Base-by-base conservation (phyloP, 1,140 invertebrate genomes). In the Chionoecetes opilio region DNA sequence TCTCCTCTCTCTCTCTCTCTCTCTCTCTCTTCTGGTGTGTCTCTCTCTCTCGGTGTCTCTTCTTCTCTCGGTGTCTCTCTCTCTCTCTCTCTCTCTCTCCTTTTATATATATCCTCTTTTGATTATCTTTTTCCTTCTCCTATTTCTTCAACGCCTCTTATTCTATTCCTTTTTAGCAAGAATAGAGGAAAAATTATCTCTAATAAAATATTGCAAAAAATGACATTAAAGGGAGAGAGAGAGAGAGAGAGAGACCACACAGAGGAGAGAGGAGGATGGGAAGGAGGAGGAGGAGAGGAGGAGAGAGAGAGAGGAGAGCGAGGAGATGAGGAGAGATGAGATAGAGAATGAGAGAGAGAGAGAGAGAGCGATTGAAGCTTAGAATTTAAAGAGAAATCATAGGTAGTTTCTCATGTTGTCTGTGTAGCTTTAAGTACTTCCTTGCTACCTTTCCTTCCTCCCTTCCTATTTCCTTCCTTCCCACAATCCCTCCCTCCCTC, bases 191-290 rank as follows among this genome's bases (percentile, higher is more conserved):
- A 53, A 53, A 17, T 53, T 53, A 53, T 9, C 11, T 14, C 21
- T 53, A 11, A 53, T 53, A 53, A 9, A 53, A 53, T 53, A 53
- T 14, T 53, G 8, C 11, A 17, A 53, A 46, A 5, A 46, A 53
- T 14, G 26, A 32, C 26, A n/a, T 14, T 6, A 85, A 1, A 84
- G 3, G 3, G 21, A 84, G 82, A 84, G 82, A 84, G 82, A 84
- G 82, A 84, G 82, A 84, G 82, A 84, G 82, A 84, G 82, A 84
- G 82, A 84, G 82, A 84, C n/a, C n/a, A n/a, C n/a, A n/a, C n/a
- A n/a, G n/a, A n/a, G 14, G 46, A 53, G 46, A 53, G 46, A 53
- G 46, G 21, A 17, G 21, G 46, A 53, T 9, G n/a, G n/a, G n/a
- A n/a, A n/a, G n/a, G n/a, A n/a, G n/a, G n/a, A n/a, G n/a, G n/a